Conservation (phyloP, 2,113 vertebrate species). For the Origma solitaria region DNA sequence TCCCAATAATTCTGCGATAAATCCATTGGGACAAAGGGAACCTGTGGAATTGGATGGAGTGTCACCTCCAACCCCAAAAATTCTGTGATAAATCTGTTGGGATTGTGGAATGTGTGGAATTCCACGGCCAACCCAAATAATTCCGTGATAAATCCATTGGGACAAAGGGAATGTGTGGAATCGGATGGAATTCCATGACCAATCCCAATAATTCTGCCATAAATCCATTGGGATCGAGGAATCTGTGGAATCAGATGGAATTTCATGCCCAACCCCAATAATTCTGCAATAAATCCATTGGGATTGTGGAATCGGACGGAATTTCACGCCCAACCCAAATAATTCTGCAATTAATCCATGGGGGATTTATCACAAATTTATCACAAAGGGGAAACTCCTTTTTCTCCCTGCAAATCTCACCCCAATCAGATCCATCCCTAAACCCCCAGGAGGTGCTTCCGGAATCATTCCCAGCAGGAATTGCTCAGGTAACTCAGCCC, state of each 20-base stretch:
- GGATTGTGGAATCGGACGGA: not conserved
- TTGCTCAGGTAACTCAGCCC: not conserved
- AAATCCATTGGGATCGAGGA: not conserved
- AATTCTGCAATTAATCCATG: not conserved
- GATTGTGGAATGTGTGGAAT: too few relatives aligned
- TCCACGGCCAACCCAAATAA: too few relatives aligned
- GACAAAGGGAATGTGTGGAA: too few relatives aligned
- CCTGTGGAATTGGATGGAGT: not conserved
- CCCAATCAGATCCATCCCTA: not conserved
- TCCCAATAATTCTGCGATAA: not conserved
- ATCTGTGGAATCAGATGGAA: too few relatives aligned
- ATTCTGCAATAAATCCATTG: too few relatives aligned
- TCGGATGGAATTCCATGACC: not conserved
- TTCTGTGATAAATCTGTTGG: not conserved
- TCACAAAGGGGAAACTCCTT: not conserved
- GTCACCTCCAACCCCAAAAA: not conserved
- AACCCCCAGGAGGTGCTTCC: not conserved
- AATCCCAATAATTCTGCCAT: not conserved
- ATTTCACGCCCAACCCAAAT: not conserved
- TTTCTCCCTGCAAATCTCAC: not conserved
- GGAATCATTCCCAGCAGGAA: not conserved
- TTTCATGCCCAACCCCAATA: too few relatives aligned
- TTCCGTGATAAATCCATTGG: too few relatives aligned
- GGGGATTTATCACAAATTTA: too few relatives aligned
- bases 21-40: not conserved